These are phyloP conservation scores for Netelia melanura DNA, from an alignment of 2,888 invertebrate genomes.

Conservation along the genomic window DNA sequence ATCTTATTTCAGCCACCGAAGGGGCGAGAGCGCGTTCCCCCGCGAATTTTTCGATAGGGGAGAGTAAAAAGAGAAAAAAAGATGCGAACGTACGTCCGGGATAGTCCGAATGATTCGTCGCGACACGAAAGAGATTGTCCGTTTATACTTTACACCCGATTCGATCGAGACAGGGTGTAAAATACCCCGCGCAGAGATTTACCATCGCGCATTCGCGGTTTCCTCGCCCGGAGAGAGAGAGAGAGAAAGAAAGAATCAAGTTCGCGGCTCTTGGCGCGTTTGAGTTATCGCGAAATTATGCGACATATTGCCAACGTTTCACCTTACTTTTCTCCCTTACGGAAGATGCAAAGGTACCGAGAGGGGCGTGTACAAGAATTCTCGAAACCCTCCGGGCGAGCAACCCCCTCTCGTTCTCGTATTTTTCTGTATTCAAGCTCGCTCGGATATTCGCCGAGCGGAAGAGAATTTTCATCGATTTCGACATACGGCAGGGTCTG, in stretches of 20 bases:
- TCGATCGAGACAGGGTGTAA: slow-evolving; percentile 28
- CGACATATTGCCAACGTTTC: slow-evolving; percentile 76
- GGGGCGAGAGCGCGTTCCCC: slow-evolving; percentile 9
- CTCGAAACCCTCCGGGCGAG: slow-evolving; percentile 27
- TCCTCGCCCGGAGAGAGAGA: slow-evolving; percentile 13
- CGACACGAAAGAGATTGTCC: slow-evolving; percentile 30
- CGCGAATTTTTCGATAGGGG: background rate
- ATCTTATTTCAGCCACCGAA: slow-evolving; percentile 17
- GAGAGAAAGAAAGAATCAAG: background rate
- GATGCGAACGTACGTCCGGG: background rate
- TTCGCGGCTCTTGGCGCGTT: background rate
- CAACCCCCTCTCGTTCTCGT: background rate
- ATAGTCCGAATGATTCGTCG: slow-evolving; percentile 16
- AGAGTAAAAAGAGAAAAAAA: background rate
- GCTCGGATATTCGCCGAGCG: slow-evolving; percentile 41
- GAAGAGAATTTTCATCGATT: slow-evolving; percentile 52
- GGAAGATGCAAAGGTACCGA: slow-evolving; percentile 24
- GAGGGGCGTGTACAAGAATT: slow-evolving; percentile 9
- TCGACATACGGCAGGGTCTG: slow-evolving; percentile 1
- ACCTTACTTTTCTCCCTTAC: slow-evolving; percentile 40
- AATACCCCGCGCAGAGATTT: slow-evolving; percentile 13
- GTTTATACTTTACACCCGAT: slow-evolving; percentile 64
- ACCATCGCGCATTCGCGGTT: slow-evolving; percentile 44
- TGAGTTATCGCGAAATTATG: slow-evolving; percentile 80
- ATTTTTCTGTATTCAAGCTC: slow-evolving; percentile 39